These are phyloP conservation scores for Campopleginae sp. DNA, from an alignment of 2,888 invertebrate species.

Conservation along the genomic window DNA sequence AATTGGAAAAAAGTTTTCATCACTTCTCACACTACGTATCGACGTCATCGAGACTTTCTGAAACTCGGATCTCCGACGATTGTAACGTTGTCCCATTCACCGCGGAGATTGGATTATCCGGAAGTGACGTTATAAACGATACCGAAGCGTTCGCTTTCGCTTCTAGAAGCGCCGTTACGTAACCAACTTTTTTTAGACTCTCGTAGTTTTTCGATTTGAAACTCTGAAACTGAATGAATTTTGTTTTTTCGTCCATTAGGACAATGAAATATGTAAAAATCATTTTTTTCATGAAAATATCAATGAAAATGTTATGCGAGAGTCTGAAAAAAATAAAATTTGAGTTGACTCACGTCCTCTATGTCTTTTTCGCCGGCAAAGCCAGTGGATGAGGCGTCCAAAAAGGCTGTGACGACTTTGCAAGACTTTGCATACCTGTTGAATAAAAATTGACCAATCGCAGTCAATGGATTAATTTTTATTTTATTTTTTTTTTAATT, in stretches of 20 bases:
- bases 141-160: constrained; percentile 77
- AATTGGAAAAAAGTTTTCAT: neutral
- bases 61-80: neutral
- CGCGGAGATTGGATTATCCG: constrained; percentile 70
- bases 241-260: neutral
- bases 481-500: neutral
- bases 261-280: too few species aligned
- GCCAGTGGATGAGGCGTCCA: constrained; percentile 75
- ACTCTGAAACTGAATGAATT: constrained; percentile 74
- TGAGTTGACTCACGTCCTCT: constrained; percentile 74
- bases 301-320: too few species aligned
- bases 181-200: constrained; percentile 75
- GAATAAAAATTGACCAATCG: constrained; percentile 27
- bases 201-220: constrained; percentile 77
- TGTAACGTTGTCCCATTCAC: constrained; percentile 46
- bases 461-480: too few species aligned
- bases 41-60: constrained; percentile 1
- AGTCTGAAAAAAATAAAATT: neutral
- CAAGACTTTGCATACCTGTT: constrained; percentile 76
- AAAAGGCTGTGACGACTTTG: constrained; percentile 74
- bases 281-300: too few species aligned
- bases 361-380: constrained; percentile 77
- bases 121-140: constrained; percentile 73
- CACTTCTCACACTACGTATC: constrained; percentile 18
- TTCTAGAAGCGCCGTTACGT: constrained; percentile 76